phyloP scores from a whole-genome alignment of 1,140 invertebrate species.

The Popillia japonica region DNA sequence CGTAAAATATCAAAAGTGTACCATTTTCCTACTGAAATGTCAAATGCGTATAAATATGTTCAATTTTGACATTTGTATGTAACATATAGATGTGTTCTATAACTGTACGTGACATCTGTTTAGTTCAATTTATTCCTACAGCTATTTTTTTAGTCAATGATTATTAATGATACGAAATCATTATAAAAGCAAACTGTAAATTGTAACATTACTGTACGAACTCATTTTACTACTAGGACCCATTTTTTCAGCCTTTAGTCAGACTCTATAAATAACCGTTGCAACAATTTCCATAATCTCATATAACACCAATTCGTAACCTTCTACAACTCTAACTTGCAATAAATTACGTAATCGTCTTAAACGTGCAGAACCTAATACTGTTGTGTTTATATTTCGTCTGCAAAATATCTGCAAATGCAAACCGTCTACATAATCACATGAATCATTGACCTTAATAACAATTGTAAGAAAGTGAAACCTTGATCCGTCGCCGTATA shows the following conservation, averaged over 20 bases:
- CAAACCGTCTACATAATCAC: background rate
- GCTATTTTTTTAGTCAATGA: too few relatives aligned
- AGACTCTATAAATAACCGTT: slow-evolving; percentile 3
- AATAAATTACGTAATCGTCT: background rate
- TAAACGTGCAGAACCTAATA: background rate
- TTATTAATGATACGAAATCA: too few relatives aligned
- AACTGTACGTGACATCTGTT: too few relatives aligned
- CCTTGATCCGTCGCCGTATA: background rate
- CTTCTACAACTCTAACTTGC: background rate
- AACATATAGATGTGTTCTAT: background rate
- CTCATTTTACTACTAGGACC: too few relatives aligned
- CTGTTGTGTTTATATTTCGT: slow-evolving; percentile 9
- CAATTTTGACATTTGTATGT: background rate
- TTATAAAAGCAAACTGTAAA: too few relatives aligned
- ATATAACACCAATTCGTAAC: slow-evolving; percentile 6
- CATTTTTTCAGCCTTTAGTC: background rate
- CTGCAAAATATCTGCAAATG: slow-evolving; percentile 12
- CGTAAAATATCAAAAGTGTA: too few relatives aligned
- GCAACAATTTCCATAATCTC: background rate
- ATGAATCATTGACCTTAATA: slow-evolving; percentile 29
- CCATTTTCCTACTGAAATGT: too few relatives aligned
- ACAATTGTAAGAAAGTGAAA: slow-evolving; percentile 14
- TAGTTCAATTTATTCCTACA: too few relatives aligned
- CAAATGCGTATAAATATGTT: background rate
- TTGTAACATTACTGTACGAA: too few relatives aligned